Percentiles rank a stretch among this genome's conserved stretches.
phyloP scores from a whole-genome alignment of 2,113 vertebrate species.

The Phycodurus eques region DNA sequence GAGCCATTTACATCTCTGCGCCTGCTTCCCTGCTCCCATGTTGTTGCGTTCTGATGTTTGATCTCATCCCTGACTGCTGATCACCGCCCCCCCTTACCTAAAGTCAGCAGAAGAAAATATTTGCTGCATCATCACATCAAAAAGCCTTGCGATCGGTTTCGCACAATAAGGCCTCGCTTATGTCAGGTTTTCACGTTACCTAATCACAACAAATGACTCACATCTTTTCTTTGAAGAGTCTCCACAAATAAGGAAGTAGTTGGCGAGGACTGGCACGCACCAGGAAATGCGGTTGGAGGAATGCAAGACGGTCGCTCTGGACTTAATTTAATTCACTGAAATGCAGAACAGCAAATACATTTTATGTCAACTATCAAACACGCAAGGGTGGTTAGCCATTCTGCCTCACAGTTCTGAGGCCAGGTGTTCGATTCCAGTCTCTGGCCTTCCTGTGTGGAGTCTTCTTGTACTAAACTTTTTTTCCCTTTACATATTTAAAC shows the following conservation, averaged over 20 bases:
- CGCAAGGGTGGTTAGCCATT: too few species aligned
- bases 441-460: too few species aligned
- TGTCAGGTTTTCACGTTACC: constrained; percentile 7
- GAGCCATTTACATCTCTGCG: constrained; percentile 17
- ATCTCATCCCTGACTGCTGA: background rate
- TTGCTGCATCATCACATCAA: constrained; percentile 2
- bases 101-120: constrained; percentile 1
- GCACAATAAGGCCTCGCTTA: background rate
- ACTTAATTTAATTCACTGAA: constrained; percentile 39
- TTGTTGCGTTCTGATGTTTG: background rate
- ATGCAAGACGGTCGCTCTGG: constrained; percentile 33
- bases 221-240: constrained; percentile 21
- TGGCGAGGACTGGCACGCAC: constrained; percentile 32
- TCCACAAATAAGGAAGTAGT: constrained; percentile 56
- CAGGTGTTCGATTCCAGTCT: too few species aligned
- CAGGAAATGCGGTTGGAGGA: constrained; percentile 13
- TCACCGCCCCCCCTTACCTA: background rate
- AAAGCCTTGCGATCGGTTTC: background rate
- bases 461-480: too few species aligned
- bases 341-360: constrained; percentile 38
- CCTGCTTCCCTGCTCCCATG: background rate
- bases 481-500: too few species aligned
- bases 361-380: constrained; percentile 23
- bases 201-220: constrained; percentile 27
- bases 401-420: too few species aligned